These are phyloP conservation scores for Mobula birostris DNA, from an alignment of 2,113 vertebrate genomes.

Conservation along the genomic window DNA sequence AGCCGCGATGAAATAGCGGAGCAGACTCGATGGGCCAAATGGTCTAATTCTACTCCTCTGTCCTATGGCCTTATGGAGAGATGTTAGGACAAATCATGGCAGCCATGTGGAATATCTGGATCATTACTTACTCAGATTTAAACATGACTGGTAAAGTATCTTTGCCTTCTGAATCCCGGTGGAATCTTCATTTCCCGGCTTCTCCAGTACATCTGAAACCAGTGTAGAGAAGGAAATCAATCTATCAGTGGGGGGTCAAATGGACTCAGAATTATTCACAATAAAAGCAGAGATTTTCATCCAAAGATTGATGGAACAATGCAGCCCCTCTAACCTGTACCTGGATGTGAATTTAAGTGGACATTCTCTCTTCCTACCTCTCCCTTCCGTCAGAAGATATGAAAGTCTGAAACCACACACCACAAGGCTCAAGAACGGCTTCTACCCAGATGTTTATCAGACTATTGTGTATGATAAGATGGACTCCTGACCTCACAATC, in stretches of 20 bases:
- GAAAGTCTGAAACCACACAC: no score
- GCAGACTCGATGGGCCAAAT: no score
- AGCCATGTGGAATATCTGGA: not conserved
- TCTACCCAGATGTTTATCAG: no score
- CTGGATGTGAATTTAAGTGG: no score
- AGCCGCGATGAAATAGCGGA: no score
- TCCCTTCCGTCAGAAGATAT: no score
- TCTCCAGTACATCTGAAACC: slow-evolving; percentile 71
- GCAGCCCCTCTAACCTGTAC: not conserved
- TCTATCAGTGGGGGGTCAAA: not conserved
- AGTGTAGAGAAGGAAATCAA: slow-evolving; percentile 44
- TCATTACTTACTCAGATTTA: slow-evolving; percentile 81
- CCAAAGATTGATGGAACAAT: not conserved
- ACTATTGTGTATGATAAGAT: no score
- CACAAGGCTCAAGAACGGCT: no score
- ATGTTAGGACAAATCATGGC: not conserved
- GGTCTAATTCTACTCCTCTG: no score
- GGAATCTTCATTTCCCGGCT: slow-evolving; percentile 55
- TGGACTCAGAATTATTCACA: not conserved
- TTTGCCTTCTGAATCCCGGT: slow-evolving; percentile 80
- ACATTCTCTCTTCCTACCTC: no score
- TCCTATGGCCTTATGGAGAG: not conserved
- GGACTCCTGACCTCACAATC: no score
- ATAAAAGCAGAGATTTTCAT: no score
- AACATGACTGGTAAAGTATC: slow-evolving; percentile 81